Evolutionary conservation across 2,888 invertebrate species (phyloP).

Genomic region (Trichacis sp.): DNA sequence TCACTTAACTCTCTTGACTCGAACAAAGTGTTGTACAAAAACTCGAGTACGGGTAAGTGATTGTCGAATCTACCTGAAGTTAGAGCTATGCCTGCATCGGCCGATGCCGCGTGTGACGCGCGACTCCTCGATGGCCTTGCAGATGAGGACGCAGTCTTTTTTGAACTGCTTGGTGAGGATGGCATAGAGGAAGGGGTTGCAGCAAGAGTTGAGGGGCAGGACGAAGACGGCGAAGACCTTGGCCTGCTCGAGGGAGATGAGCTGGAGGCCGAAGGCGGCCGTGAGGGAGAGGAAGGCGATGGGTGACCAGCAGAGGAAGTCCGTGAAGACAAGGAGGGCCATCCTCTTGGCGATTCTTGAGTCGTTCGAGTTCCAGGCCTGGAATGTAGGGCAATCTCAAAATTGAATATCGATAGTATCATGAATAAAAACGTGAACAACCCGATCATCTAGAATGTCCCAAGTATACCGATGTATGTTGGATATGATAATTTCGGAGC

Average conservation of each 20-base stretch:
- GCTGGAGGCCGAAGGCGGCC: slow-evolving; percentile 90
- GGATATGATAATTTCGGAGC: too few relatives aligned
- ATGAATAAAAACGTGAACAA: too few relatives aligned
- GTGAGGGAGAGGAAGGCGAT: slow-evolving; percentile 96
- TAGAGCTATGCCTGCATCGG: slow-evolving; percentile 86
- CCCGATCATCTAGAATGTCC: too few relatives aligned
- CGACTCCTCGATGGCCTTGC: slow-evolving; percentile 95
- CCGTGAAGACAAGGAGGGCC: slow-evolving; percentile 96
- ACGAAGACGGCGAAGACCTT: slow-evolving; percentile 97
- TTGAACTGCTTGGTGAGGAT: slow-evolving; percentile 98
- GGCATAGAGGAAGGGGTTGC: slow-evolving; percentile 98
- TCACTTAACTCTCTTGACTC: too few relatives aligned
- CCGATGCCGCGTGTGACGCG: slow-evolving; percentile 90
- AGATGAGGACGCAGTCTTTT: slow-evolving; percentile 95
- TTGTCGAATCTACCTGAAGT: too few relatives aligned
- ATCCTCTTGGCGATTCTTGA: slow-evolving; percentile 95
- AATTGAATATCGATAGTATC: too few relatives aligned
- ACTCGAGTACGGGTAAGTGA: too few relatives aligned
- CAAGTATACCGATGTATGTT: too few relatives aligned
- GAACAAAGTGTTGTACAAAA: too few relatives aligned
- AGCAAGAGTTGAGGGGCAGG: slow-evolving; percentile 94
- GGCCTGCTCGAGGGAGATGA: slow-evolving; percentile 94
- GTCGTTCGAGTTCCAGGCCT: slow-evolving; percentile 98
- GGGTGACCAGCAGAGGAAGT: slow-evolving; percentile 98
- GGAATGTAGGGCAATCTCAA: too few relatives aligned